A percentile compares a stretch with the other conserved stretches of the same genome.
These are phyloP conservation scores for Micropterix aruncella DNA, from an alignment of 2,888 invertebrate species.

Conservation along the genomic window DNA sequence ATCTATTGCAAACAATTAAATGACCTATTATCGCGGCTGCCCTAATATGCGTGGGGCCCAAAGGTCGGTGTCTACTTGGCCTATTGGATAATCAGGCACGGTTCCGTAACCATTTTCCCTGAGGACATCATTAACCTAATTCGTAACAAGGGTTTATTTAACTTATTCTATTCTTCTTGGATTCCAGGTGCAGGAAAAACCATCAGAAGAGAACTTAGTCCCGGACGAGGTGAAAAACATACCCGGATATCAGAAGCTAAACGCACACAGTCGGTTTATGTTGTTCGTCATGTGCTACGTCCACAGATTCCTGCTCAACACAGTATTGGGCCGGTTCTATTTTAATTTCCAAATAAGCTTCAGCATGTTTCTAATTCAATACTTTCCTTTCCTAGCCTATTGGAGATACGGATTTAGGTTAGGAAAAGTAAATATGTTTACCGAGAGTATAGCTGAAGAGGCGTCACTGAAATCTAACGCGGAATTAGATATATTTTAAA, in stretches of 20 bases:
- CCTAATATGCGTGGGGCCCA: too few relatives aligned
- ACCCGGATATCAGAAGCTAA: constrained; percentile 28
- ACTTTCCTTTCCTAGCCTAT: constrained; percentile 56
- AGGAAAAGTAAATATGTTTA: constrained; percentile 45
- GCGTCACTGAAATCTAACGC: constrained; percentile 22
- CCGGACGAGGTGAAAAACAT: constrained; percentile 29
- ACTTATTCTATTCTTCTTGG: not conserved
- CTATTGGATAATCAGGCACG: too few relatives aligned
- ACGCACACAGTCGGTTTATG: constrained; percentile 13
- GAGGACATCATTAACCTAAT: too few relatives aligned
- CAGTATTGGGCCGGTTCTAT: constrained; percentile 38
- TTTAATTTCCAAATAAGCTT: constrained; percentile 46
- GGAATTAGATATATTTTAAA: constrained; percentile 13
- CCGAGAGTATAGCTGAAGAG: constrained; percentile 24
- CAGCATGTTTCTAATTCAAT: constrained; percentile 44
- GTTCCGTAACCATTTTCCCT: too few relatives aligned
- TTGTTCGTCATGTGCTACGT: constrained; percentile 19
- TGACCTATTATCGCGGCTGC: too few relatives aligned
- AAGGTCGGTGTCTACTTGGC: too few relatives aligned
- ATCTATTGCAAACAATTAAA: too few relatives aligned
- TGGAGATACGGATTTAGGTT: constrained; percentile 44
- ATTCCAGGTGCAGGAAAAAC: not conserved
- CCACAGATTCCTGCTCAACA: constrained; percentile 26
- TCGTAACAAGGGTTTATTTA: constrained; percentile 2
- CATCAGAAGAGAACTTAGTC: constrained; percentile 15